Evolutionary conservation across 2,797 vertebrate genomes (phyloP), one percentile per base, ranked within the genome.

Genomic region (Helarctos malayanus): DNA sequence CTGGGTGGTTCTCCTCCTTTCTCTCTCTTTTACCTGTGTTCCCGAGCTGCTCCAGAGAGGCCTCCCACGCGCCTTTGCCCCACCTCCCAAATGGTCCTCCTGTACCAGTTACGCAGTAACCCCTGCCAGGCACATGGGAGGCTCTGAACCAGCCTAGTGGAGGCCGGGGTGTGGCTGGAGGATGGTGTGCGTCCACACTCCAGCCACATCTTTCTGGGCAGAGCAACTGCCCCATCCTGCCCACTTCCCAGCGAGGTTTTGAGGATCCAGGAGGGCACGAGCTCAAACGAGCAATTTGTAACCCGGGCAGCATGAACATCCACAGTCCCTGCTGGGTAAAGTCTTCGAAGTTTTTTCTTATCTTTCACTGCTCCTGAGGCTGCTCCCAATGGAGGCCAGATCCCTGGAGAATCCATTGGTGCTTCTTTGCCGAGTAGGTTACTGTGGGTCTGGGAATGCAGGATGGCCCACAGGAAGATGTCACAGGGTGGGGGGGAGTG

Each of bases 151-250:
- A 57, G n/a, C 14, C 54, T 54, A 57, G 38, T 49, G 0, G 52
- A 52, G 21, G 7, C 81, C 2, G 45, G n/a, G 16, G 2, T 13
- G 8, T 49, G 47, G 32, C 79, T 7, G 29, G 27, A 13, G 38
- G 49, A 23, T 0, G 1, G 35, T 11, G 21, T 11, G 0, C 0
- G 0, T 3, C 8, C 15, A 59, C 47, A 27, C 9, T 1, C 1
- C n/a, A 69, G 83, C 15, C 71, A 10, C 18, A 11, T 38, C 47
- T 45, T 56, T 69, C 41, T 29, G 73, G n/a, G 4, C 4, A 27
- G 5, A 69, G 57, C 45, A n/a, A 38, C 35, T 27, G 7, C 27
- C 8, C 0, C 45, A 1, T 45, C 12, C 69, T 29, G 7, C 54
- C 25, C 23, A 3, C 45, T 14, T 38, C 47, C 82, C 68, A 25